Conservation (phyloP, 2,888 invertebrate species). For the Macaria notata region DNA sequence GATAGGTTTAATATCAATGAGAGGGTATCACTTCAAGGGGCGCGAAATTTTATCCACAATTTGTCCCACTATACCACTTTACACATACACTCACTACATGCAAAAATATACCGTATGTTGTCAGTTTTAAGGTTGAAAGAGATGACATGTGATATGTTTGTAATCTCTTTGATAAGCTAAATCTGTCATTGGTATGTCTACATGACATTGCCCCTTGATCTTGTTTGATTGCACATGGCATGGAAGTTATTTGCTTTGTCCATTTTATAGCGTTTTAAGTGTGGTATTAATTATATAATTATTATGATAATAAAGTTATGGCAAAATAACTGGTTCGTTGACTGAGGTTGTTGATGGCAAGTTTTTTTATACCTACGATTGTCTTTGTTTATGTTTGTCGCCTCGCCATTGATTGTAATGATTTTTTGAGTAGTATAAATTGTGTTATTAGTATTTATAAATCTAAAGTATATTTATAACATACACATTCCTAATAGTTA, state of each 20-base stretch:
- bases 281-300: too few species aligned
- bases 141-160: background rate
- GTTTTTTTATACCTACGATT: too few species aligned
- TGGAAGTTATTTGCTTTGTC: background rate
- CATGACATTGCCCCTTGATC: conserved; percentile 4
- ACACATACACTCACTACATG: background rate
- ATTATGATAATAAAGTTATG: too few species aligned
- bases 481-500: too few species aligned
- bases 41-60: conserved; percentile 24
- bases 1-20: conserved; percentile 18
- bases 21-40: conserved; percentile 25
- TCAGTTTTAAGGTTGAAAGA: background rate
- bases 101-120: conserved; percentile 1
- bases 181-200: conserved; percentile 14
- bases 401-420: too few species aligned
- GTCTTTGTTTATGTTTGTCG: too few species aligned
- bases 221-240: conserved; percentile 5
- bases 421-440: too few species aligned
- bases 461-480: too few species aligned
- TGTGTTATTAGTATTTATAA: too few species aligned
- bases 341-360: too few species aligned
- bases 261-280: too few species aligned
- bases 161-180: conserved; percentile 11
- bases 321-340: too few species aligned
- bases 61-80: conserved; percentile 15